Evolutionary conservation across 1,140 invertebrate genomes (phyloP), one percentile per base, ranked within the genome.

Genomic region (Aethina tumida): DNA sequence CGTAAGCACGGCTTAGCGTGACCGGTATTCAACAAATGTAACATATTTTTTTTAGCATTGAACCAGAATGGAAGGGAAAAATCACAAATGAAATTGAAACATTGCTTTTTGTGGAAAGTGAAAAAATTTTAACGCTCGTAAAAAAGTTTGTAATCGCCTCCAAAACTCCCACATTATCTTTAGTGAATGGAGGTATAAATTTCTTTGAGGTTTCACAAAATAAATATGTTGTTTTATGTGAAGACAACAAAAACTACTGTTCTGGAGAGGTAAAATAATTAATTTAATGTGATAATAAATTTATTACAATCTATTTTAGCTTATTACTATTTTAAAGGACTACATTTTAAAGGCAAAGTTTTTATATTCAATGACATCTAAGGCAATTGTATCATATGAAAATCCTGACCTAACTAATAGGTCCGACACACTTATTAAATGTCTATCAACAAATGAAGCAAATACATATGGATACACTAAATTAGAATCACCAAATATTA

Each of bases 41-140:
- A 21, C 18, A 9, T n/a, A n/a, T n/a, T n/a, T n/a, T n/a, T n/a
- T n/a, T 31, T 16, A 10, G 13, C 6, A 14, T 51, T 1, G 37
- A 45, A 21, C 49, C 43, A 46, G 15, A 28, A 8, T 18, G 28
- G 3, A 21, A 35, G 5, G 18, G 19, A 28, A 29, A 21, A 24
- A 16, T 34, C 8, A 31, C 41, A 8, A 12, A 30, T n/a, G 15
- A 8, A 17, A 35, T 50, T 19, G 17, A 45, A 8, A 34, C 17
- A 3, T 25, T 53, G 13, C 22, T 51, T 20, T 40, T 53, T 26
- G 18, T 43, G 24, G 52, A 53, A 31, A 37, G 43, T 20, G 28
- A 13, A 24, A 43, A 35, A 15, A 29, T 44, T 7, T 30, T 35
- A 15, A 44, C 37, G 22, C 30, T 53, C 19, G 35, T 50, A 8